Base-by-base conservation (phyloP, 1,140 invertebrate genomes). In the Philopotamus ludificatus region DNA sequence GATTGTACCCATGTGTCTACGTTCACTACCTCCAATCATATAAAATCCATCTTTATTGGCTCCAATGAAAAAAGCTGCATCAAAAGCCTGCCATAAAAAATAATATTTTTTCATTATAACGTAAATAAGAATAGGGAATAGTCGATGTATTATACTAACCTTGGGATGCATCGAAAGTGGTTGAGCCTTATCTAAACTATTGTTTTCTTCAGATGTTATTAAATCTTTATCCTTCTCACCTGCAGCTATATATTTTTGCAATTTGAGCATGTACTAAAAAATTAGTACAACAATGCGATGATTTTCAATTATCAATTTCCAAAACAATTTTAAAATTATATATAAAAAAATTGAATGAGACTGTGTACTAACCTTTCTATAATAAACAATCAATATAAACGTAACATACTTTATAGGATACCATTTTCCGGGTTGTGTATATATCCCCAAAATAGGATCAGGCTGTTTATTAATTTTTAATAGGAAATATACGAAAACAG, bases 391-490 rank as follows among this genome's bases (percentile, higher is more conserved):
- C 7, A 77, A 66, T 7, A 80, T 77, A 70, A 87, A 84, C 3
- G 81, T 50, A 0, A 75, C 72, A 74, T 85, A 86, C 76, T 88
- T 88, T 7, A 87, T 58, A 63, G 80, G 81, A 73, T 85, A 88
- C 81, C 83, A 87, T 73, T 82, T 85, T 44, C 85, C 85, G 0
- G 80, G 82, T 61, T 82, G 78, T 1, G 75, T 73, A 71, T 88
- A 88, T 7, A 87, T 74, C 1, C 83, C 84, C 42, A 82, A 79
- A n/a, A 86, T 80, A 3, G 82, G 81, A 41, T 77, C 67, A 1
- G 82, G 78, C 39, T 82, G 73, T 63, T 76, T 34, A 7, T 34
- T 34, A 34, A 7, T 34, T 34, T 34, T 34, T 7, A 34, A 34
- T n/a, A n/a, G n/a, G n/a, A n/a, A n/a, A n/a, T n/a, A n/a, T n/a